Evolutionary conservation across 2,113 vertebrate species (phyloP).

Genomic region (Macheiramphus alcinus): DNA sequence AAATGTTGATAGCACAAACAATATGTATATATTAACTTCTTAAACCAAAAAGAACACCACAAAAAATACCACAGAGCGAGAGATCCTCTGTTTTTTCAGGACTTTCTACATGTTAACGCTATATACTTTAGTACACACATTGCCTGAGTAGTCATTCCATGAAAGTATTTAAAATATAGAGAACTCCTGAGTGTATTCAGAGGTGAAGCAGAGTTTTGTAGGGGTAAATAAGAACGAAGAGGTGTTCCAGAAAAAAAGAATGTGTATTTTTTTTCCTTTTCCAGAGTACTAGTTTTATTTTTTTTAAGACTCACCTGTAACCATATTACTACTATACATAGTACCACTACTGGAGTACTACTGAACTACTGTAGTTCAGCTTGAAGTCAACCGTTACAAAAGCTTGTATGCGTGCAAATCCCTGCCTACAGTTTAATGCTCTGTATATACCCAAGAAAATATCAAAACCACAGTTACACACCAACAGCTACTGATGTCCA

Average conservation of each 20-base stretch:
- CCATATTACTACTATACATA: neutral
- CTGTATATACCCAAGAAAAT: neutral
- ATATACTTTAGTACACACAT: neutral
- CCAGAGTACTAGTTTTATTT: neutral
- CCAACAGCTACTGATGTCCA: neutral
- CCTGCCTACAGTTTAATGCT: neutral
- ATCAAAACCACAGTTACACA: neutral
- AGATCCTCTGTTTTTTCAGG: neutral
- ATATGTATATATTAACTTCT: neutral
- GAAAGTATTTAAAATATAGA: neutral
- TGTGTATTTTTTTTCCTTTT: neutral
- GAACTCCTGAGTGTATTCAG: neutral
- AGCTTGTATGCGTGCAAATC: neutral
- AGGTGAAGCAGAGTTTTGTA: neutral
- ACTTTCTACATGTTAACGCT: neutral
- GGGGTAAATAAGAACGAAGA: neutral
- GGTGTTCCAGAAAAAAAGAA: neutral
- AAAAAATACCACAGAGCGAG: neutral
- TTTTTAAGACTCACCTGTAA: slow-evolving; percentile 6
- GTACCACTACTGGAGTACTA: neutral
- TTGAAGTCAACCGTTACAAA: neutral
- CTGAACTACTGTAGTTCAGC: neutral
- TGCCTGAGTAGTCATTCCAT: neutral
- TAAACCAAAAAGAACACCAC: neutral
- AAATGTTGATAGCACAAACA: neutral